Evolutionary conservation across 2,113 vertebrate genomes (phyloP).

Genomic region (Cochlearius cochlearius): DNA sequence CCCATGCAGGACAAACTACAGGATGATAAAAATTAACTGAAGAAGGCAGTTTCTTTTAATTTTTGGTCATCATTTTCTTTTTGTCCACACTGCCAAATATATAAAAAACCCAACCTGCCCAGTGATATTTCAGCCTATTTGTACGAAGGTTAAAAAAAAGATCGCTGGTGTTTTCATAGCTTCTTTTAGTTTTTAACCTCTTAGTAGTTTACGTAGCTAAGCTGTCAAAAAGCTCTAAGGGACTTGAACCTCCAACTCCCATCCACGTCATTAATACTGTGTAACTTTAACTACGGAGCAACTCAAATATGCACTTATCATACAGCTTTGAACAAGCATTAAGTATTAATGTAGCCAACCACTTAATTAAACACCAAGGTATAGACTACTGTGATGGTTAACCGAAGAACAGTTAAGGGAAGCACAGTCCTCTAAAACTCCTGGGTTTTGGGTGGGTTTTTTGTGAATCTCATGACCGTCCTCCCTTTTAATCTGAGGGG

Average conservation of each 20-base stretch:
- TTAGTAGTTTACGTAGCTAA: not conserved
- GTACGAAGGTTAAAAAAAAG: not conserved
- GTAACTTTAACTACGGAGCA: not conserved
- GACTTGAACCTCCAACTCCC: not conserved
- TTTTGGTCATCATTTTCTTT: not conserved
- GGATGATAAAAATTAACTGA: not conserved
- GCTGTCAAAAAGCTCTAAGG: not conserved
- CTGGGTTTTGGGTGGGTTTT: not conserved
- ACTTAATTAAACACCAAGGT: not conserved
- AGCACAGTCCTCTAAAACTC: not conserved
- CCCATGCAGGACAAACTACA: not conserved
- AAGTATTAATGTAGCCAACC: not conserved
- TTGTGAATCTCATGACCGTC: not conserved
- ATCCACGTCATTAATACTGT: not conserved
- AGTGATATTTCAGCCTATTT: not conserved
- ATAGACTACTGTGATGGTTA: not conserved
- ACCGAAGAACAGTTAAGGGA: not conserved
- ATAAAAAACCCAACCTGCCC: not conserved
- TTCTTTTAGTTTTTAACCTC: not conserved
- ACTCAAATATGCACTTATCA: not conserved
- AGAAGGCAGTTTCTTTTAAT: not conserved
- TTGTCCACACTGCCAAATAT: not conserved
- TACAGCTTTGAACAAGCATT: not conserved
- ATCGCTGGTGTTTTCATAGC: not conserved
- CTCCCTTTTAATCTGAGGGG: not conserved